Conservation (phyloP, 2,888 invertebrate species). For the Bellardia pandia region DNA sequence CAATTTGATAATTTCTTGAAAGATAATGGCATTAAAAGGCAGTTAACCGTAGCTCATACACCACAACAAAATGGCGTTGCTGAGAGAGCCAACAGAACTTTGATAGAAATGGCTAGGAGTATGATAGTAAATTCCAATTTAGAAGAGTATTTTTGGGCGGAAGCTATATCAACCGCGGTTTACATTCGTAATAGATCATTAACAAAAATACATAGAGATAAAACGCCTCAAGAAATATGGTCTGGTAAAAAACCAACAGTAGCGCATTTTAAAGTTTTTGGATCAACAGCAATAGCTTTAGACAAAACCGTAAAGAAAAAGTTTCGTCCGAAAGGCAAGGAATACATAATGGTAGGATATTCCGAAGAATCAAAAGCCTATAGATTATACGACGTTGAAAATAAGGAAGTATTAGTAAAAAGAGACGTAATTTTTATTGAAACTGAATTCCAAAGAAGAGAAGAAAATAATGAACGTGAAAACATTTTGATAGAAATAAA, state of each 20-base stretch:
- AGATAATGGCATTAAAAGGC: not conserved
- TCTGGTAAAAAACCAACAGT: slow-evolving; percentile 55
- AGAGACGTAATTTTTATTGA: not conserved
- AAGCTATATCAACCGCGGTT: slow-evolving; percentile 66
- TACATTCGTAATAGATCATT: slow-evolving; percentile 66
- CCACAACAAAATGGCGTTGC: slow-evolving; percentile 5
- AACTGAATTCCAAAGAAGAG: not conserved
- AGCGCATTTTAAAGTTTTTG: slow-evolving; percentile 66
- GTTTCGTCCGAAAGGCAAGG: slow-evolving; percentile 66
- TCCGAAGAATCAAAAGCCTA: slow-evolving; percentile 14
- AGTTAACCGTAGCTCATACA: not conserved
- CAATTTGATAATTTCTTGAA: not conserved
- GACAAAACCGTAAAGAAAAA: slow-evolving; percentile 47
- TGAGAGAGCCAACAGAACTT: not conserved
- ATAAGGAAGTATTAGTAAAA: not conserved
- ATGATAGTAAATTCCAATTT: slow-evolving; percentile 9
- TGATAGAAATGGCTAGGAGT: slow-evolving; percentile 16
- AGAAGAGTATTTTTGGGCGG: slow-evolving; percentile 20
- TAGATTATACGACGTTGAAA: not conserved
- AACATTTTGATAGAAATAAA: too few relatives aligned
- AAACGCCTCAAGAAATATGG: slow-evolving; percentile 68
- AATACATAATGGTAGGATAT: slow-evolving; percentile 37
- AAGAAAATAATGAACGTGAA: not conserved
- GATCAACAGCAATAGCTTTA: slow-evolving; percentile 62
- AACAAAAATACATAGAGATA: slow-evolving; percentile 48